Base-by-base conservation (phyloP, 2,888 invertebrate species). In the Phanerotoma sp. region DNA sequence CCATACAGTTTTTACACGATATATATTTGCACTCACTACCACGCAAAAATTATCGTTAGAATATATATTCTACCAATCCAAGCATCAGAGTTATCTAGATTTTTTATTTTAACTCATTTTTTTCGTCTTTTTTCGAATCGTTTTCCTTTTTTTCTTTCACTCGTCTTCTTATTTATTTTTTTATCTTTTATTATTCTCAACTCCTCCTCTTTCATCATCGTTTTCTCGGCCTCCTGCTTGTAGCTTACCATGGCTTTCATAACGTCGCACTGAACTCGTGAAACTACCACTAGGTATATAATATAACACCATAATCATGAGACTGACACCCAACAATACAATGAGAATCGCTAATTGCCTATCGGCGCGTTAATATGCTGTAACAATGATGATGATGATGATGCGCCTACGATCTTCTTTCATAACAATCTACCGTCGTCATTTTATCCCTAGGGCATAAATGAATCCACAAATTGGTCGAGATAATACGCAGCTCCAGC, bases 41-140 rank as follows among this genome's bases (percentile, higher is more conserved):
- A 64, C 59, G 63, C 67, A 65, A 69, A 65, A 67, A 66, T 71
- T 67, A 64, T 71, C 68, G 68, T 70, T 69, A 67, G 64, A 69
- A 61, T 57, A n/a, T n/a, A n/a, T n/a, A 67, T 67, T 70, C 65
- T 65, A 61, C 58, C n/a, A n/a, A 61, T 52, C 54, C 56, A 45
- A 51, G 51, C 53, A 25, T 51, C 35, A n/a, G 5, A 16, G 30
- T 40, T 51, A 42, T 51, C 38, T 51, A 16, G 42, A 28, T 40
- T 48, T 41, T 52, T 55, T 40, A 47, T 53, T 42, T 45, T 50
- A 18, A 28, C 25, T 41, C 21, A 41, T 45, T 54, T 55, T 32
- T 18, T 38, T 38, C 35, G 35, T 47, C 51, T 56, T 46, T 51
- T 37, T 46, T 46, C 37, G 47, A 46, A 41, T 56, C 38, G 32